These are phyloP conservation scores for Maniola jurtina DNA, from an alignment of 1,140 invertebrate genomes.

Conservation along the genomic window DNA sequence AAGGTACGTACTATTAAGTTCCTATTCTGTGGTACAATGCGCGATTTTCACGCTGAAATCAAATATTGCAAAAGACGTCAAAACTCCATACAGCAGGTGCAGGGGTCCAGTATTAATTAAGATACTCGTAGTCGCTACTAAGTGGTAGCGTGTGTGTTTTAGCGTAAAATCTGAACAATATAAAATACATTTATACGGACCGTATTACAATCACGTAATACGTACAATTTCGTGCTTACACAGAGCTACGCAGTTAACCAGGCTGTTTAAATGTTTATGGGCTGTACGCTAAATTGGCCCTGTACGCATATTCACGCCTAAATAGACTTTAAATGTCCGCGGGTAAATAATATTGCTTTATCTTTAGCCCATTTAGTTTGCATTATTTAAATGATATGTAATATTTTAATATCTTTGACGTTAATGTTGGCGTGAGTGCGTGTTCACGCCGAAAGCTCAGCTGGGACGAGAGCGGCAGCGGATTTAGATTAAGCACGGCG, in stretches of 20 bases:
- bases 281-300: slow-evolving; percentile 40
- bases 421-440: background rate
- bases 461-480: no score
- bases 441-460: no score
- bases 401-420: background rate
- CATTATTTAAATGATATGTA: background rate
- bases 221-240: slow-evolving; percentile 49
- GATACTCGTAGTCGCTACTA: no score
- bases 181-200: slow-evolving; percentile 51
- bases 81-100: no score
- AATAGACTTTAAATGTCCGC: slow-evolving; percentile 32
- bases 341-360: slow-evolving; percentile 22
- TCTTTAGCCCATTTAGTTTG: slow-evolving; percentile 16
- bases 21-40: no score
- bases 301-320: slow-evolving; percentile 28
- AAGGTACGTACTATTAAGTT: no score
- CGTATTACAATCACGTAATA: slow-evolving; percentile 61
- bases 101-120: no score
- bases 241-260: slow-evolving; percentile 43
- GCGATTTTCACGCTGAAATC: no score
- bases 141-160: background rate
- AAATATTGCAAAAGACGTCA: no score
- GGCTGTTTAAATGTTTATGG: slow-evolving; percentile 57
- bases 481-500: no score
- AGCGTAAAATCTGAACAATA: slow-evolving; percentile 53